These are phyloP conservation scores for Melinopterus prodromus DNA, from an alignment of 2,888 invertebrate genomes.

Conservation along the genomic window DNA sequence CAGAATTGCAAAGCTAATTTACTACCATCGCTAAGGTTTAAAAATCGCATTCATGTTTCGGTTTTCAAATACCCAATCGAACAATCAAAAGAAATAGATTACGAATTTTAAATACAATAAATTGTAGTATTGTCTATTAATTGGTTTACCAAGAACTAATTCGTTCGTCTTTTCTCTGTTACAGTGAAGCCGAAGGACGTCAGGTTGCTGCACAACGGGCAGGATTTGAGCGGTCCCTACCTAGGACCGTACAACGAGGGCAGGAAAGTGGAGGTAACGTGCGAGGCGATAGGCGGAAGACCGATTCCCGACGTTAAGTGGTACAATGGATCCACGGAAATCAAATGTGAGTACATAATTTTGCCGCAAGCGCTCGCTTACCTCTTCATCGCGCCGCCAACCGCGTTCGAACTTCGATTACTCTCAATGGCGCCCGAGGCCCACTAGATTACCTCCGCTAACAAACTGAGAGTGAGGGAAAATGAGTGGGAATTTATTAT, in stretches of 20 bases:
- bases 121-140: not conserved
- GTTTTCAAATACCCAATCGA: too few relatives aligned
- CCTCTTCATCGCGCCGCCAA: not conserved
- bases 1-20: too few relatives aligned
- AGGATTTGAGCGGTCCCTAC: slow-evolving; percentile 65
- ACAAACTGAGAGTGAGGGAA: too few relatives aligned
- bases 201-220: slow-evolving; percentile 68
- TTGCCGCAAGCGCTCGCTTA: not conserved
- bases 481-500: too few relatives aligned
- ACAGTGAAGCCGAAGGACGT: slow-evolving; percentile 84
- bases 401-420: too few relatives aligned
- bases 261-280: slow-evolving; percentile 72
- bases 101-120: not conserved
- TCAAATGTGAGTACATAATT: slow-evolving; percentile 63
- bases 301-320: slow-evolving; percentile 86
- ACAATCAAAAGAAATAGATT: not conserved
- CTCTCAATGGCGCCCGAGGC: too few relatives aligned
- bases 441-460: too few relatives aligned
- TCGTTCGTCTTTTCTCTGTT: slow-evolving; percentile 56
- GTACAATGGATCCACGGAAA: slow-evolving; percentile 78
- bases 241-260: slow-evolving; percentile 79
- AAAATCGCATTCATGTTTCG: too few relatives aligned
- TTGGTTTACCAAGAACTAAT: not conserved
- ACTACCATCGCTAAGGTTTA: too few relatives aligned
- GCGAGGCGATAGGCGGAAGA: slow-evolving; percentile 82